Conservation (phyloP, 2,888 invertebrate species). For the Tryphoninae sp. region DNA sequence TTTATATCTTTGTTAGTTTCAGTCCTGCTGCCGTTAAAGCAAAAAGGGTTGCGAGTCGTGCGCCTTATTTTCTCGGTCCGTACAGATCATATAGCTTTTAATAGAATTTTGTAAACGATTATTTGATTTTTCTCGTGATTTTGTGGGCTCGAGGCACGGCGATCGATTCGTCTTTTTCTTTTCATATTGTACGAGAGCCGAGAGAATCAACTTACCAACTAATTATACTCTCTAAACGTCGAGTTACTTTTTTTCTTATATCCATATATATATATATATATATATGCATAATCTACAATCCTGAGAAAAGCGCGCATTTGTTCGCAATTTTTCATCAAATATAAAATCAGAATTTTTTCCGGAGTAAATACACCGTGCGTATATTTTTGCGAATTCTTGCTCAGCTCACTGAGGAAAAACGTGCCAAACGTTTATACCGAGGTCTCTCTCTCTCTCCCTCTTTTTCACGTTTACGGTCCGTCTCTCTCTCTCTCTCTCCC, state of each 20-base stretch:
- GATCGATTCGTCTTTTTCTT: not conserved
- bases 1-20: too few relatives aligned
- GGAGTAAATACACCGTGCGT: slow-evolving; percentile 6
- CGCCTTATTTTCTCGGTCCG: too few relatives aligned
- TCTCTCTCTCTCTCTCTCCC: not conserved
- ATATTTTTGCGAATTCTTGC: not conserved
- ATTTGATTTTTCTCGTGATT: not conserved
- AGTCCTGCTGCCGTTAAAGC: too few relatives aligned
- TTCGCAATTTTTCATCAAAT: slow-evolving; percentile 27
- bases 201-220: slow-evolving; percentile 47
- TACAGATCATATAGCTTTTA: too few relatives aligned
- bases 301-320: slow-evolving; percentile 38
- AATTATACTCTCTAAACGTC: slow-evolving; percentile 25
- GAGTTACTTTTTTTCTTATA: not conserved
- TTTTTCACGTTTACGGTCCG: not conserved
- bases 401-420: not conserved
- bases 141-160: too few relatives aligned
- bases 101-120: not conserved
- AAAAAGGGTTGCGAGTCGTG: too few relatives aligned
- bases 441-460: not conserved
- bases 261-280: too few relatives aligned
- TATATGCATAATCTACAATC: slow-evolving; percentile 9
- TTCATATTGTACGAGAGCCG: slow-evolving; percentile 15
- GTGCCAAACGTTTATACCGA: not conserved
- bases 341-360: slow-evolving; percentile 25